These are phyloP conservation scores for Muraenolepis orangiensis DNA, from an alignment of 2,797 vertebrate species.

Conservation along the genomic window DNA sequence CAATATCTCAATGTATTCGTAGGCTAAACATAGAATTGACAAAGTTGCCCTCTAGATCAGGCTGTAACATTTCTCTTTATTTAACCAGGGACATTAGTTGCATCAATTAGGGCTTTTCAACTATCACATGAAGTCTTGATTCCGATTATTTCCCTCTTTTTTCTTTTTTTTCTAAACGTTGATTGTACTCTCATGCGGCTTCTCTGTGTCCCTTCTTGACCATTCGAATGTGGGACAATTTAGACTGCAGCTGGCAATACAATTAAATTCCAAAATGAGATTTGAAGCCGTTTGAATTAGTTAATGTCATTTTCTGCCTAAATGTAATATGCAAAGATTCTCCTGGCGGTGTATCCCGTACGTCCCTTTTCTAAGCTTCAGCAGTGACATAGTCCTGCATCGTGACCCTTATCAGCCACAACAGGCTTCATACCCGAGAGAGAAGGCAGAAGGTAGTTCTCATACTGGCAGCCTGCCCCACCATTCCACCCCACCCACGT, in stretches of 20 bases:
- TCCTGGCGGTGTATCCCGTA: background rate
- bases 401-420: slow-evolving; percentile 37
- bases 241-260: background rate
- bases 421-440: slow-evolving; percentile 50
- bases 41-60: background rate
- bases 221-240: background rate
- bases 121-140: slow-evolving; percentile 6
- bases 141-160: background rate
- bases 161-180: slow-evolving; percentile 5
- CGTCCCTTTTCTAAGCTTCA: background rate
- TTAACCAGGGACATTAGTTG: background rate
- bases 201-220: background rate
- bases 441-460: background rate
- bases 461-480: slow-evolving; percentile 8
- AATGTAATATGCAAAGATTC: background rate
- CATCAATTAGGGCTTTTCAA: background rate
- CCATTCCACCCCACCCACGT: background rate
- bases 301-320: background rate
- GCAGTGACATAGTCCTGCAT: background rate
- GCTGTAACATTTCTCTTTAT: background rate
- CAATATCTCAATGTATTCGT: background rate
- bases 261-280: background rate
- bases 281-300: background rate
- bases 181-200: slow-evolving; percentile 38
- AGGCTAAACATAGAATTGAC: background rate